Percentiles rank a stretch among this genome's conserved stretches.
phyloP scores from a whole-genome alignment of 2,113 vertebrate genomes.

The Rhinogobius similis region DNA sequence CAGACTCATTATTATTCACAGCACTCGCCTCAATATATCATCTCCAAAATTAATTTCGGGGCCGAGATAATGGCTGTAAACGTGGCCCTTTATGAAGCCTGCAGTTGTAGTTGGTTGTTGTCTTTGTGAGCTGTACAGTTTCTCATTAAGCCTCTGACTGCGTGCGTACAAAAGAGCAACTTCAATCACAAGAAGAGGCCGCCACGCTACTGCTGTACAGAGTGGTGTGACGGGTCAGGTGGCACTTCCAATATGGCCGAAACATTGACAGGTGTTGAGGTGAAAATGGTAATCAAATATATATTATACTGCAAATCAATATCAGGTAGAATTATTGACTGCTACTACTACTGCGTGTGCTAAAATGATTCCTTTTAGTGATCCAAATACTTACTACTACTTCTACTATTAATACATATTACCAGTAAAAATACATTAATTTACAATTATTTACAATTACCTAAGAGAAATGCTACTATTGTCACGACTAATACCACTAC shows the following conservation, averaged over 20 bases:
- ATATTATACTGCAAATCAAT: background rate
- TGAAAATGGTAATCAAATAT: background rate
- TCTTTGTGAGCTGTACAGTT: conserved; percentile 25
- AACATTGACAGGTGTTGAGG: conserved; percentile 6
- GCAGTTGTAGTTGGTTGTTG: conserved; percentile 9
- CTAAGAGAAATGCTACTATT: too few species aligned
- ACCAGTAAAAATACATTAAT: too few species aligned
- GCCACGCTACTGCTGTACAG: background rate
- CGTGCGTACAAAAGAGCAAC: conserved; percentile 23
- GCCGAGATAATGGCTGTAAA: background rate
- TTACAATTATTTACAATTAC: too few species aligned
- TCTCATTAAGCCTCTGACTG: conserved; percentile 39
- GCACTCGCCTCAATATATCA: background rate
- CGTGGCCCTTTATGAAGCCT: conserved; percentile 9
- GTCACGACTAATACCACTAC: too few species aligned
- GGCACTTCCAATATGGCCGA: conserved; percentile 1
- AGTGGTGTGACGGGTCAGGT: background rate
- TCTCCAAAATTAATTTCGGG: conserved; percentile 13
- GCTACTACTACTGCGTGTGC: too few species aligned
- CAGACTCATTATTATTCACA: background rate
- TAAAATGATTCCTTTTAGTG: too few species aligned
- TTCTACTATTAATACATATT: too few species aligned
- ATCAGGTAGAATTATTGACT: too few species aligned
- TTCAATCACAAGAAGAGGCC: conserved; percentile 15
- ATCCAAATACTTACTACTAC: too few species aligned